These are phyloP conservation scores for Geodia barretti DNA, from an alignment of 37 sponge, comb jelly and placozoan species.

Conservation along the genomic window DNA sequence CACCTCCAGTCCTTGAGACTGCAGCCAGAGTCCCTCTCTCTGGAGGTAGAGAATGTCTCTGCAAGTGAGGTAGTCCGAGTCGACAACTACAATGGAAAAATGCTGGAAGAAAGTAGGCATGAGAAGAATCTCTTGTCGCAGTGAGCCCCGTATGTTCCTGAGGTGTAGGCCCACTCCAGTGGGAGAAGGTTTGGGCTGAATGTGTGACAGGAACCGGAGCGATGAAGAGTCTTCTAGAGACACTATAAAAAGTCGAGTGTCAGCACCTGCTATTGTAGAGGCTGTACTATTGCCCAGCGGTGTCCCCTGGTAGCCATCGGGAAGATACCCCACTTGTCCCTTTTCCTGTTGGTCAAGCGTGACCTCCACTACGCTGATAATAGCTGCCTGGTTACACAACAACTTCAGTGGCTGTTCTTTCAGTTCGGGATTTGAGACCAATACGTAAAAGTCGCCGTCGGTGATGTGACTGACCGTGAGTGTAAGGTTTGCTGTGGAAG, in stretches of 20 bases:
- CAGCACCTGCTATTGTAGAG: constrained; percentile 56
- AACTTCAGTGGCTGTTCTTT: constrained; percentile 39
- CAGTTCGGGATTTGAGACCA: constrained; percentile 54
- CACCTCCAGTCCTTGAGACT: constrained; percentile 18
- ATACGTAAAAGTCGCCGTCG: constrained; percentile 6
- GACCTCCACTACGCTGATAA: constrained; percentile 18
- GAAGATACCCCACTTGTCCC: constrained; percentile 41
- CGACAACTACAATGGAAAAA: constrained; percentile 47
- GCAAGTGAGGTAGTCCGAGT: constrained; percentile 33
- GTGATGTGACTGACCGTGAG: constrained; percentile 1
- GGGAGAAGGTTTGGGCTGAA: constrained; percentile 35
- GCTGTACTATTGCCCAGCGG: constrained; percentile 44
- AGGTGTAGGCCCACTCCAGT: constrained; percentile 45
- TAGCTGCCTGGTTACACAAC: not conserved
- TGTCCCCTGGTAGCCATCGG: constrained; percentile 47
- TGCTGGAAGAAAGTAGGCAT: constrained; percentile 61
- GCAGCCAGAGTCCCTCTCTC: constrained; percentile 31
- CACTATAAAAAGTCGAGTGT: constrained; percentile 52
- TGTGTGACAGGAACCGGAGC: constrained; percentile 16
- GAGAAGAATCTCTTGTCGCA: constrained; percentile 25
- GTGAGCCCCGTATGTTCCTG: constrained; percentile 24
- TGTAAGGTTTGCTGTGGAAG: constrained; percentile 14
- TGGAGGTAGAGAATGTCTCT: constrained; percentile 32
- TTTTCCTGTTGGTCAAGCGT: constrained; percentile 55
- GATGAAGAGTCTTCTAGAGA: not conserved